Percentiles rank a stretch among this genome's conserved stretches.
Evolutionary conservation across 92 coral and sea anemone species (phyloP).

Genomic region (Chrysogorgia sp.): DNA sequence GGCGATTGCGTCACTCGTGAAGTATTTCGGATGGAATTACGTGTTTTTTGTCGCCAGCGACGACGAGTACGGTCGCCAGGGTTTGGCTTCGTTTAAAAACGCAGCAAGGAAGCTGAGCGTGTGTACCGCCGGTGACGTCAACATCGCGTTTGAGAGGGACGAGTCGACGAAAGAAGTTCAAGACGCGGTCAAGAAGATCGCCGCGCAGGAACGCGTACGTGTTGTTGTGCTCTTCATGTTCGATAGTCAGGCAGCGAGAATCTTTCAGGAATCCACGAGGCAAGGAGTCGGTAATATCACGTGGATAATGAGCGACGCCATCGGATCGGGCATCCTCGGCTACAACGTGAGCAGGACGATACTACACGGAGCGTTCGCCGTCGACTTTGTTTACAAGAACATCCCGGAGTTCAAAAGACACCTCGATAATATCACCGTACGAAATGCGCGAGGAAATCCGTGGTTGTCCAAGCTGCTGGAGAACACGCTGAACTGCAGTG

Average conservation of each 20-base stretch:
- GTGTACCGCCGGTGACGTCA: slow-evolving; percentile 84
- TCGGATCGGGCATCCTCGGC: slow-evolving; percentile 58
- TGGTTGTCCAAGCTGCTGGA: slow-evolving; percentile 78
- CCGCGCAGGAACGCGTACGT: slow-evolving; percentile 58
- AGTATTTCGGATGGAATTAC: slow-evolving; percentile 79
- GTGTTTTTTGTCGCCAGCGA: slow-evolving; percentile 87
- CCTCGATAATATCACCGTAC: slow-evolving; percentile 55
- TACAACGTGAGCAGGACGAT: slow-evolving; percentile 57
- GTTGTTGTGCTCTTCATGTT: slow-evolving; percentile 84
- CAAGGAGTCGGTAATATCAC: slow-evolving; percentile 75
- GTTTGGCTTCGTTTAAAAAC: slow-evolving; percentile 81
- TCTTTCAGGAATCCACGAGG: slow-evolving; percentile 67
- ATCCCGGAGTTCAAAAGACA: slow-evolving; percentile 59
- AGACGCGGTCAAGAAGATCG: slow-evolving; percentile 56
- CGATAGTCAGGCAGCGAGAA: slow-evolving; percentile 64
- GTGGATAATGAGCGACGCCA: slow-evolving; percentile 92
- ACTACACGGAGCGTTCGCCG: slow-evolving; percentile 75
- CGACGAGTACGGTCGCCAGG: slow-evolving; percentile 95
- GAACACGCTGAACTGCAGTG: slow-evolving; percentile 60
- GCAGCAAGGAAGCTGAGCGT: slow-evolving; percentile 71
- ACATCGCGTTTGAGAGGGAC: slow-evolving; percentile 67
- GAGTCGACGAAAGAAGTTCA: slow-evolving; percentile 60
- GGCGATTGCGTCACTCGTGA: slow-evolving; percentile 88
- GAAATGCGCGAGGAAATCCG: slow-evolving; percentile 50
- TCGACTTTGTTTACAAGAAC: slow-evolving; percentile 67